A percentile compares a stretch with the other conserved stretches of the same genome.
These are phyloP conservation scores for Diaphora mendica DNA, from an alignment of 2,888 invertebrate species.

Conservation along the genomic window DNA sequence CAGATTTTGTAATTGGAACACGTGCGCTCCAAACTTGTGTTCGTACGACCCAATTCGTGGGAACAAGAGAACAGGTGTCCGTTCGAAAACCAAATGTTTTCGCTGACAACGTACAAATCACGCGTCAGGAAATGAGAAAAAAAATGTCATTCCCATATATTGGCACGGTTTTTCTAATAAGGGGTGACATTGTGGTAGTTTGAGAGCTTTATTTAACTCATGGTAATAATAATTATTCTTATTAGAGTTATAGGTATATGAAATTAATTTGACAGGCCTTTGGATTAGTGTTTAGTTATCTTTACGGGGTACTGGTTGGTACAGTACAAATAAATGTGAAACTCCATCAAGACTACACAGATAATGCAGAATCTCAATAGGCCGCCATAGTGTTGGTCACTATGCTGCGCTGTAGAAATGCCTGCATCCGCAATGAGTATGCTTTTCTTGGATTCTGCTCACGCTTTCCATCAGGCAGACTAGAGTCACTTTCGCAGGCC, in stretches of 20 bases:
- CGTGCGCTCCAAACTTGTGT: slow-evolving; percentile 55
- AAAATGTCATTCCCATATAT: slow-evolving; percentile 61
- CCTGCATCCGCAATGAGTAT: too few species aligned
- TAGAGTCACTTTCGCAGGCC: too few species aligned
- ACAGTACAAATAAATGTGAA: too few species aligned
- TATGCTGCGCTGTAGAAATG: too few species aligned
- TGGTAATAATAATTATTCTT: neutral
- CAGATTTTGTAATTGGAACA: slow-evolving; percentile 65
- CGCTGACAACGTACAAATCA: slow-evolving; percentile 73
- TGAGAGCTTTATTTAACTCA: neutral
- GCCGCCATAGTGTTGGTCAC: too few species aligned
- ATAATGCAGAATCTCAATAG: too few species aligned
- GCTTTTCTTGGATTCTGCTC: too few species aligned
- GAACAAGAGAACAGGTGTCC: slow-evolving; percentile 77
- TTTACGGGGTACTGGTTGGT: too few species aligned
- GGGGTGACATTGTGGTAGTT: slow-evolving; percentile 20
- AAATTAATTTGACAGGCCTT: too few species aligned
- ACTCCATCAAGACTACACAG: too few species aligned
- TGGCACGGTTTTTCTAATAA: slow-evolving; percentile 37
- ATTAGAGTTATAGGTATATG: neutral
- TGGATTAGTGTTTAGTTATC: too few species aligned
- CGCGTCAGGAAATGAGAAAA: slow-evolving; percentile 71
- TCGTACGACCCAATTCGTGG: slow-evolving; percentile 65
- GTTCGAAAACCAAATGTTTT: slow-evolving; percentile 70
- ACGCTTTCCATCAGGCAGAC: too few species aligned